Conservation (phyloP, 2,113 vertebrate genomes). For the Pagrus major region DNA sequence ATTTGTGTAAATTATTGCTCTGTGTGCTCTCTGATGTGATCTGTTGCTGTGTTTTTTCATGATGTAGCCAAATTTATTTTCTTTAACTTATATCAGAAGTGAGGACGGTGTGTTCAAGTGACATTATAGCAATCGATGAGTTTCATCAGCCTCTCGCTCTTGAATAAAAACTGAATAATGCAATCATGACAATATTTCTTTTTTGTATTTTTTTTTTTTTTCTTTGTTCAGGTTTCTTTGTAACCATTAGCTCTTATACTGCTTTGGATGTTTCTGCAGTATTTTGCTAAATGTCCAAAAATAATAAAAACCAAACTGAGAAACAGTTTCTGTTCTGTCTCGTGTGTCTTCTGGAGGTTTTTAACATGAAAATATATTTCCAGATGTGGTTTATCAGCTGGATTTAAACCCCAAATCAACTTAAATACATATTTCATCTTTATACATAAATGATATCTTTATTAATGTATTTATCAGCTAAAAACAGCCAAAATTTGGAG, state of each 20-base stretch:
- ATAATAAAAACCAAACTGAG: conserved; percentile 85
- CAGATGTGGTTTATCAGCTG: neutral
- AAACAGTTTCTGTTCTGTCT: conserved; percentile 9
- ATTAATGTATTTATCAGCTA: neutral
- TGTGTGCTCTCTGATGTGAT: conserved; percentile 71
- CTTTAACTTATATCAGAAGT: conserved; percentile 42
- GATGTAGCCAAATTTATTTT: conserved; percentile 81
- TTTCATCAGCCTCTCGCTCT: conserved; percentile 82
- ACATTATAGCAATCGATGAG: conserved; percentile 71
- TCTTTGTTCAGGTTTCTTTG: conserved; percentile 88
- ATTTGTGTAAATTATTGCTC: conserved; percentile 87
- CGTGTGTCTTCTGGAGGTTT: neutral
- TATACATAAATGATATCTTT: neutral
- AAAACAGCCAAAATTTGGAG: neutral
- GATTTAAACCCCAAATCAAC: neutral
- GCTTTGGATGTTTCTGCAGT: conserved; percentile 94
- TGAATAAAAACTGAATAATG: conserved; percentile 86
- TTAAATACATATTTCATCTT: too few species aligned
- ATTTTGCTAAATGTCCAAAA: conserved; percentile 96
- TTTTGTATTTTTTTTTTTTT: neutral
- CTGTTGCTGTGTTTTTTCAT: conserved; percentile 83
- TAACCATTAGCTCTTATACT: conserved; percentile 91
- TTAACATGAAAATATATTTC: neutral
- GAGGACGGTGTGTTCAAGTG: conserved; percentile 64
- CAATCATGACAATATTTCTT: conserved; percentile 86